Evolutionary conservation across 53 echinoderm and acorn worm species (phyloP), one percentile per base, ranked within the genome.

Genomic region (Luidia sarsii): DNA sequence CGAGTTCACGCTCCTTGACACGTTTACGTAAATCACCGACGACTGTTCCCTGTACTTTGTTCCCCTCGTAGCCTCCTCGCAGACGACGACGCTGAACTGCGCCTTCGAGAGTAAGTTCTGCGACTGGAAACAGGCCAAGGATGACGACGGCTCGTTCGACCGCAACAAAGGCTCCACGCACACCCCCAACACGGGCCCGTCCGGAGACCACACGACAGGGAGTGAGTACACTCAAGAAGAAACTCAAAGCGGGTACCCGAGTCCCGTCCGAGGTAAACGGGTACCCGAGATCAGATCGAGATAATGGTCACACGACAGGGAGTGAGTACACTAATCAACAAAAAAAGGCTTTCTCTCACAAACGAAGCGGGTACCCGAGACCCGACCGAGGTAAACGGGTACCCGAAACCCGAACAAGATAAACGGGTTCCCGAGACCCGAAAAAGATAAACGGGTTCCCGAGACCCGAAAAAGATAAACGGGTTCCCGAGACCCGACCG

Each of bases 161-260:
- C 20, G 88, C 33, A 75, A 64, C 22, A 71, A 69, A 15, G 93
- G 91, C 13, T 62, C 37, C 53, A 97, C 97, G 1, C 62, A 71
- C 10, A 82, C 80, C 24, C 39, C 64, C 14, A 68, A 74, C 23
- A 97, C 97, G 1, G 93, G 97, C 4, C 97, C 97, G 30, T 51
- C 69, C 3, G 51, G 41, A 21, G 97, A 97, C 60, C 97, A 97
- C 83, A 91, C 97, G 49, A 70, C 87, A 15, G 95, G 95, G 31
- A 74, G 66, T 75, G 67, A 79, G 79, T 86, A 7, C 1, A 19
- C 15, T 51, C 2, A 18, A 31, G 31, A 27, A 27, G 3, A 7
- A 10, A n/a, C 16, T 1, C 4, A 69, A 49, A 69, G 70, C 70
- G 20, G 57, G 57, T 16, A 57, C 37, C 29, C 57, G 27, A 24